A percentile compares a stretch with the other conserved stretches of the same genome.
Evolutionary conservation across 2,113 vertebrate species (phyloP).

Genomic region (Python bivittatus): DNA sequence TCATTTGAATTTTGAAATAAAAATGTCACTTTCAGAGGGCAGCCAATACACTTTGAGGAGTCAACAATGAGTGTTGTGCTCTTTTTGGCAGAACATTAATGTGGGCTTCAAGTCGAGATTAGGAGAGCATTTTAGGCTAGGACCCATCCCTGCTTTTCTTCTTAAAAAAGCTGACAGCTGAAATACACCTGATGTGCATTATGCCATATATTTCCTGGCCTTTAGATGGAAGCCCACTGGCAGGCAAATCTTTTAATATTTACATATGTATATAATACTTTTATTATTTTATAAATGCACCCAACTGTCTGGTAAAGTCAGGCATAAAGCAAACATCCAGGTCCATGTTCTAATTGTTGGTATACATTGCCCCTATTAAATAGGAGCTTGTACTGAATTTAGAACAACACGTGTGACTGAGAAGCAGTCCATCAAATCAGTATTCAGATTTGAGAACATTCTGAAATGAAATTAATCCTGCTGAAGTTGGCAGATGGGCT

Average conservation of each 20-base stretch:
- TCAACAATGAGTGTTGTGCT: too few relatives aligned
- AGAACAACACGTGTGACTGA: not conserved
- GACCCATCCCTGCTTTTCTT: not conserved
- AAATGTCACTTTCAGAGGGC: not conserved
- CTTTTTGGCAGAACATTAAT: not conserved
- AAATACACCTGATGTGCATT: not conserved
- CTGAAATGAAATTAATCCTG: constrained; percentile 48
- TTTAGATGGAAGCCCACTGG: not conserved
- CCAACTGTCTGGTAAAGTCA: not conserved
- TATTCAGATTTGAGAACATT: constrained; percentile 10
- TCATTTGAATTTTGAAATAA: not conserved
- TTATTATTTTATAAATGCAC: not conserved
- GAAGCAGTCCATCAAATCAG: not conserved
- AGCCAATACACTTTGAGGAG: not conserved
- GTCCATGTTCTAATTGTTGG: not conserved
- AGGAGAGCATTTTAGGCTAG: not conserved
- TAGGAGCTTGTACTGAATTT: not conserved
- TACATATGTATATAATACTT: not conserved
- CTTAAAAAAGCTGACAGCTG: not conserved
- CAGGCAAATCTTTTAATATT: not conserved
- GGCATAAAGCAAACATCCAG: not conserved
- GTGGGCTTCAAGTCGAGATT: too few relatives aligned
- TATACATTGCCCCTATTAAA: not conserved
- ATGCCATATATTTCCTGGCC: not conserved
- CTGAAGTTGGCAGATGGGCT: constrained; percentile 14